Conservation (phyloP, 1,140 invertebrate genomes). For the Ephestia elutella region DNA sequence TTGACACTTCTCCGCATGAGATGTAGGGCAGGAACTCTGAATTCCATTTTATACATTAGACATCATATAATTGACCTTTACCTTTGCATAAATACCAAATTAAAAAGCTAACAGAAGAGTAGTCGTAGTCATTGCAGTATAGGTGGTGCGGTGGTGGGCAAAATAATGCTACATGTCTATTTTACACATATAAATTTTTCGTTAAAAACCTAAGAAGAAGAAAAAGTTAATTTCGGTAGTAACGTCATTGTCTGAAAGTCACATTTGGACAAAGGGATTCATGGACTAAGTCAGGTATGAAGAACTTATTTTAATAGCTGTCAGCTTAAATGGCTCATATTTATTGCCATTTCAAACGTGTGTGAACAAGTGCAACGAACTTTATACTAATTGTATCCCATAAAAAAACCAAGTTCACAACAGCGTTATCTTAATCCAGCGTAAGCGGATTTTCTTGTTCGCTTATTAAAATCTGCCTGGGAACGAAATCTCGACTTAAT, state of each 20-base stretch:
- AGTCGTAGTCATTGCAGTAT: too few species aligned
- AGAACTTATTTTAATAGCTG: too few species aligned
- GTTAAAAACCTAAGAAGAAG: too few species aligned
- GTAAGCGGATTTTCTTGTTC: conserved; percentile 3
- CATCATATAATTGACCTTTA: not conserved
- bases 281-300: too few species aligned
- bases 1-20: not conserved
- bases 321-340: too few species aligned
- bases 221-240: too few species aligned
- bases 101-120: too few species aligned
- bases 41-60: not conserved
- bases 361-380: not conserved
- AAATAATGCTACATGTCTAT: too few species aligned
- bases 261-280: too few species aligned
- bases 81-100: not conserved
- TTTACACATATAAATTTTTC: too few species aligned
- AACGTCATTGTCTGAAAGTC: too few species aligned
- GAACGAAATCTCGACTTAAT: conserved; percentile 29
- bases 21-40: not conserved
- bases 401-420: not conserved
- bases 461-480: conserved; percentile 6
- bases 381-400: not conserved
- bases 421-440: not conserved
- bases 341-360: not conserved
- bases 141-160: too few species aligned